Evolutionary conservation across 92 coral and sea anemone genomes (phyloP).

Genomic region (Meandrina meandrites): DNA sequence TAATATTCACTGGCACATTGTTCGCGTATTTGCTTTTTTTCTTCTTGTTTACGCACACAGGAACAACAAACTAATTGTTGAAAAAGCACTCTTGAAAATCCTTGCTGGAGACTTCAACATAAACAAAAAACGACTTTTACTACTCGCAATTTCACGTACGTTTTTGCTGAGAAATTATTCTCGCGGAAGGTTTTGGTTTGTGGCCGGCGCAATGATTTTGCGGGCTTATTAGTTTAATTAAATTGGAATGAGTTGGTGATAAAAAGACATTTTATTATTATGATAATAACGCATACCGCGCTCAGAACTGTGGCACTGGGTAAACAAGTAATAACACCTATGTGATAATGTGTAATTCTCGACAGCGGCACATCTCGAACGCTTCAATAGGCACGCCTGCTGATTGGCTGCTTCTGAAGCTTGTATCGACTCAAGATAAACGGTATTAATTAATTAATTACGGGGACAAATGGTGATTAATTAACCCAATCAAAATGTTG

Average conservation of each 20-base stretch:
- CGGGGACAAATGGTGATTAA: conserved; percentile 98
- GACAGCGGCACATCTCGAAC: conserved; percentile 62
- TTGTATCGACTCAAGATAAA: conserved; percentile 95
- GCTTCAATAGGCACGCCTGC: conserved; percentile 47
- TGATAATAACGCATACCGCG: conserved; percentile 60
- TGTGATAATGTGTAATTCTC: conserved; percentile 68
- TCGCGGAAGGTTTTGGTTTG: conserved; percentile 3
- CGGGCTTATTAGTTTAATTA: conserved; percentile 71
- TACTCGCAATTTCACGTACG: not conserved
- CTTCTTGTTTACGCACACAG: conserved; percentile 69
- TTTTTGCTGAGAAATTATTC: not conserved
- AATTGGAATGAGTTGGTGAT: conserved; percentile 74
- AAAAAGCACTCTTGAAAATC: conserved; percentile 28
- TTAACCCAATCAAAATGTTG: conserved; percentile 98
- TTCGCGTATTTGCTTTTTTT: conserved; percentile 67
- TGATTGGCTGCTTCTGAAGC: conserved; percentile 75
- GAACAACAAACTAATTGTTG: conserved; percentile 70
- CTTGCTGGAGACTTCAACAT: conserved; percentile 22
- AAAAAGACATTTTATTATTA: conserved; percentile 62
- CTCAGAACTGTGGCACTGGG: conserved; percentile 58
- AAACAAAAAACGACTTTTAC: not conserved
- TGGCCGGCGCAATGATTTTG: conserved; percentile 48
- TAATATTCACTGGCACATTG: conserved; percentile 70
- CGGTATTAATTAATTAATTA: conserved; percentile 99
- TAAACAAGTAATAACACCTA: conserved; percentile 67